A percentile compares a stretch with the other conserved stretches of the same genome.
Evolutionary conservation across 2,888 invertebrate genomes (phyloP).

Genomic region (Amphipyra berbera): DNA sequence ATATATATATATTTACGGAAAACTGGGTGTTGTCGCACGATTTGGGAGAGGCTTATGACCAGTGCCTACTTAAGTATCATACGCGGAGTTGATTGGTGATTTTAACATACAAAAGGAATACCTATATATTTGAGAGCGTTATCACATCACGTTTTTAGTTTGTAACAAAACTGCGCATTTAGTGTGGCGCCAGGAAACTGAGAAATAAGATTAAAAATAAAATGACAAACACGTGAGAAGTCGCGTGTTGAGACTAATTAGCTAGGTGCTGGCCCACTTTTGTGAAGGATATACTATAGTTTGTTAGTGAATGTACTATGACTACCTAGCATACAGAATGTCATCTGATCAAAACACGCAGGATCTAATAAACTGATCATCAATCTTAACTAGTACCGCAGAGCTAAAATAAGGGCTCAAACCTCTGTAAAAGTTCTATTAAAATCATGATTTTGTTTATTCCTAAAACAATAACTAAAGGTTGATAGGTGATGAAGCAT

Average conservation of each 20-base stretch:
- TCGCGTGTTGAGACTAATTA: conserved; percentile 38
- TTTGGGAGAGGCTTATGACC: conserved; percentile 1
- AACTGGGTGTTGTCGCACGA: conserved; percentile 1
- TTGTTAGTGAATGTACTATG: conserved; percentile 10
- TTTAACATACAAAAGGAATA: conserved; percentile 3
- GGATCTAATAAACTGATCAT: not conserved
- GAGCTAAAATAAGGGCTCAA: not conserved
- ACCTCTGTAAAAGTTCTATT: not conserved
- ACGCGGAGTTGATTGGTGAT: not conserved
- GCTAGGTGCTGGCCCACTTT: conserved; percentile 29
- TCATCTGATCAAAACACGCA: conserved; percentile 1
- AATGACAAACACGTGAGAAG: conserved; percentile 30
- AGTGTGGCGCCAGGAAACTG: conserved; percentile 33
- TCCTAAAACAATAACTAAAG: too few relatives aligned
- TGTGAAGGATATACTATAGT: conserved; percentile 27
- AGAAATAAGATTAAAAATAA: conserved; percentile 49
- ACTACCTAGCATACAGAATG: not conserved
- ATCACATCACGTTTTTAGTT: conserved; percentile 45
- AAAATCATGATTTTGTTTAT: too few relatives aligned
- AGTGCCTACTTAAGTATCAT: not conserved
- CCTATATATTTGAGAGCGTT: conserved; percentile 17
- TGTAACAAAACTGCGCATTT: conserved; percentile 49
- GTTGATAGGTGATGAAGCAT: too few relatives aligned
- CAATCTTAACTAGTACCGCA: not conserved
- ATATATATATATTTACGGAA: not conserved